Percentiles rank a stretch among this genome's conserved stretches.
These are phyloP conservation scores for Tenualosa thibaudeaui DNA, from an alignment of 2,797 vertebrate species.

Conservation along the genomic window DNA sequence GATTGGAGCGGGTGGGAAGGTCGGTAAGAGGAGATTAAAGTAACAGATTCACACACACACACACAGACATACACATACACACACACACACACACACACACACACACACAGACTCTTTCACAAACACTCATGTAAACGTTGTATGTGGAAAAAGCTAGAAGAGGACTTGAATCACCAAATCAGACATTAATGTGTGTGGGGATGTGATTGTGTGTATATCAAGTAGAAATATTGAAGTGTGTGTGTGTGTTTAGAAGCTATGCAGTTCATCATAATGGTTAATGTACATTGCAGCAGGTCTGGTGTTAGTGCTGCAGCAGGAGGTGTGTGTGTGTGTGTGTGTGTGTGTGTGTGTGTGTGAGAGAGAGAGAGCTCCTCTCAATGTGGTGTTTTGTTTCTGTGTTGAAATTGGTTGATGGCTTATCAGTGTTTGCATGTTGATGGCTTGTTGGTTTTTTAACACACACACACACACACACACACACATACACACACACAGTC, in stretches of 20 bases:
- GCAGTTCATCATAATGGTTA: slow-evolving; percentile 35
- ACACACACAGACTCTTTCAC: too few relatives aligned
- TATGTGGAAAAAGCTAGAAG: too few relatives aligned
- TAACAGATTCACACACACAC: slow-evolving; percentile 43
- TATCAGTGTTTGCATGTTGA: not conserved
- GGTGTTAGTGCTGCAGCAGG: slow-evolving; percentile 16
- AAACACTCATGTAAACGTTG: too few relatives aligned
- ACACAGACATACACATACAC: slow-evolving; percentile 47
- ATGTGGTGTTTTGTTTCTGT: not conserved
- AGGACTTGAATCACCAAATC: too few relatives aligned
- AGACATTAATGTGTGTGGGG: slow-evolving; percentile 1
- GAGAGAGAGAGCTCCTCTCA: not conserved
- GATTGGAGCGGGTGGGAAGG: too few relatives aligned
- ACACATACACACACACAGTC: too few relatives aligned
- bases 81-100: slow-evolving; percentile 20
- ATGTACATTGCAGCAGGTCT: slow-evolving; percentile 25
- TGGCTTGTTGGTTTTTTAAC: not conserved
- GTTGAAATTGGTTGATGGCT: too few relatives aligned
- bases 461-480: too few relatives aligned
- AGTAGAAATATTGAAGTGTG: not conserved
- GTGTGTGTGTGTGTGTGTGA: not conserved
- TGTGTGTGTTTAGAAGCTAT: not conserved
- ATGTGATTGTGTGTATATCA: not conserved
- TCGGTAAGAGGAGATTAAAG: too few relatives aligned
- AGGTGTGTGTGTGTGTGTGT: slow-evolving; percentile 23